Evolutionary conservation across 1,140 invertebrate species (phyloP), one percentile per base, ranked within the genome.

Genomic region (Probaryconus sp.): DNA sequence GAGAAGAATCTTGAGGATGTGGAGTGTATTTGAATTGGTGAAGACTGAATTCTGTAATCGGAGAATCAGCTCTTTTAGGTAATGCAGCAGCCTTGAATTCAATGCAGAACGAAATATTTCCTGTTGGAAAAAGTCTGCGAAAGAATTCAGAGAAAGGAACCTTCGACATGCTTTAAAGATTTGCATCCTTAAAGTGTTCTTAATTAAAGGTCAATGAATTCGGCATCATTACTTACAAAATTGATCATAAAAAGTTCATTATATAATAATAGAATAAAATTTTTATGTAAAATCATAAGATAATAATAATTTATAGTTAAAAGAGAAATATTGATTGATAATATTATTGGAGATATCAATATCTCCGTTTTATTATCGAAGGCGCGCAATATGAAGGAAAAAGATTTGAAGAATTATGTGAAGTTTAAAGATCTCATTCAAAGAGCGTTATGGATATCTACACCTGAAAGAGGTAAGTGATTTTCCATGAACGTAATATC

Each of bases 71-170:
- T 79, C 63, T 79, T 81, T 76, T 79, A 80, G 31, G 20, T 5
- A 58, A 45, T 42, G 17, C 4, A 5, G 24, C 5, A 53, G n/a
- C 69, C 72, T 80, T 77, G 64, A 38, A 28, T 14, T 1, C 21
- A 10, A 38, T 30, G 70, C 61, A 40, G 35, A 74, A 70, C 65
- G 31, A 80, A 76, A 73, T 28, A 45, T 38, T 76, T 80, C 71
- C 79, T 76, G 77, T 30, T 48, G 48, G 24, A 60, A 60, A 51
- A 45, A 50, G 33, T 11, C 6, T 24, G 3, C 3, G 28, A 30
- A 30, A 9, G 28, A 30, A 9, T 30, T 9, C 2, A 30, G 35
- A 26, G 37, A 51, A 43, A 51, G 11, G 16, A 13, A 35, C 13
- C 20, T 43, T 35, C 10, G 40, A 17, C 13, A 61, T 24, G 56